phyloP scores from a whole-genome alignment of 1,140 invertebrate species.

The Notospermus geniculatus region DNA sequence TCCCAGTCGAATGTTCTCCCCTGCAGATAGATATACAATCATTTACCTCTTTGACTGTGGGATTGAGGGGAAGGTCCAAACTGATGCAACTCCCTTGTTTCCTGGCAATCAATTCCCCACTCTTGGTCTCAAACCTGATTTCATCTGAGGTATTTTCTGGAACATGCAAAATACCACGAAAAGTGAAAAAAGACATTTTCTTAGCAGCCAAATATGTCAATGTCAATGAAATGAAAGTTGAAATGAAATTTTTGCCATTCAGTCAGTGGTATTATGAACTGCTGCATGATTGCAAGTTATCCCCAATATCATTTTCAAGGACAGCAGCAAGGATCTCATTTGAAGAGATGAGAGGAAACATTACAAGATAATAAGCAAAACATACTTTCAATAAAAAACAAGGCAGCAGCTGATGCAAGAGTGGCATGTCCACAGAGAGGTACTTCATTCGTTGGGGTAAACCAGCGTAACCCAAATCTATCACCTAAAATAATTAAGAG shows the following conservation, averaged over 20 bases:
- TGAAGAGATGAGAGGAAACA: too few relatives aligned
- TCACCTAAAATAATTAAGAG: constrained; percentile 32
- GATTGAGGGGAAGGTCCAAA: constrained; percentile 35
- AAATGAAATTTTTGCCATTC: too few relatives aligned
- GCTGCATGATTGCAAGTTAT: too few relatives aligned
- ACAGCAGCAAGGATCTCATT: too few relatives aligned
- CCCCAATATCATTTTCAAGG: too few relatives aligned
- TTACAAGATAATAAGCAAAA: neutral
- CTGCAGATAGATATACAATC: neutral
- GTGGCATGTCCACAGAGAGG: constrained; percentile 66
- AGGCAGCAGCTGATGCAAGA: constrained; percentile 59
- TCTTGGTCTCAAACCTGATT: constrained; percentile 44
- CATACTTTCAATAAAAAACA: constrained; percentile 46
- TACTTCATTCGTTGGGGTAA: constrained; percentile 64
- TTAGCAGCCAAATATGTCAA: too few relatives aligned
- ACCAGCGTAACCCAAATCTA: constrained; percentile 62
- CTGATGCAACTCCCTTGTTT: constrained; percentile 23
- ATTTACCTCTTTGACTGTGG: constrained; percentile 24
- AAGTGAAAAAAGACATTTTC: too few relatives aligned
- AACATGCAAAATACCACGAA: too few relatives aligned
- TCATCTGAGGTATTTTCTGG: constrained; percentile 32
- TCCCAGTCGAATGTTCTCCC: too few relatives aligned
- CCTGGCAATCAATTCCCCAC: constrained; percentile 43
- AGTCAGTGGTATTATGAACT: too few relatives aligned
- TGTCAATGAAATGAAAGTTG: too few relatives aligned